Base-by-base conservation (phyloP, 2,797 vertebrate species). In the Synaphobranchus kaupii region DNA sequence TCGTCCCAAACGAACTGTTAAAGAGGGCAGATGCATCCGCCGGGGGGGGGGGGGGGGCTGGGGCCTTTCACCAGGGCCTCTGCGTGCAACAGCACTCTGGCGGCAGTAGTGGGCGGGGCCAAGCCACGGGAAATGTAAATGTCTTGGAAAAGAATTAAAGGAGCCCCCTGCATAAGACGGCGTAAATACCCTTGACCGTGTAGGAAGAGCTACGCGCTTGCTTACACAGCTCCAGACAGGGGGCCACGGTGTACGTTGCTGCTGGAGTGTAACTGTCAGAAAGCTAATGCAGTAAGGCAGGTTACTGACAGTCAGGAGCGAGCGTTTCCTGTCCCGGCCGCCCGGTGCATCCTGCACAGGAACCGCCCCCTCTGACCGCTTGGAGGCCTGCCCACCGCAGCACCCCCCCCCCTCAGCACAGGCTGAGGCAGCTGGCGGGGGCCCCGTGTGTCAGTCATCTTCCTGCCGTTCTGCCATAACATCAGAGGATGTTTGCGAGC, bases 301-400 rank as follows among this genome's bases (percentile, higher is more conserved):
- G 94, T 95, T 94, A 94, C 92, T 91, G 68, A 88, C 85, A 87
- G 87, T 86, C 93, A 89, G 89, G 89, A 93, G 94, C 94, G 94
- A 96, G 94, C 94, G 95, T 92, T 96, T 96, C 95, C 95, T 93
- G 90, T 93, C 96, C 95, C 95, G 94, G 94, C 93, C 93, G 92
- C 91, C 91, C 88, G 92, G 91, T 90, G 87, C 66, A 73, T 91
- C 91, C 90, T 91, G 92, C 68, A 88, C 87, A 12, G 68, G 39
- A 56, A 48, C 39, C 48, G 48, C 82, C 81, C 63, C 47, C 83
- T 48, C 60, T 81, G 80, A 86, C 87, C 86, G 88, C 85, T 78
- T 90, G 87, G 88, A 89, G 34, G 71, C 87, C 83, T 28, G 60
- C 58, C 86, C 50, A 80, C 81, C n/a, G 0, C 2, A 20, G 1